Evolutionary conservation across 2,113 vertebrate species (phyloP).

Genomic region (Trichechus manatus): DNA sequence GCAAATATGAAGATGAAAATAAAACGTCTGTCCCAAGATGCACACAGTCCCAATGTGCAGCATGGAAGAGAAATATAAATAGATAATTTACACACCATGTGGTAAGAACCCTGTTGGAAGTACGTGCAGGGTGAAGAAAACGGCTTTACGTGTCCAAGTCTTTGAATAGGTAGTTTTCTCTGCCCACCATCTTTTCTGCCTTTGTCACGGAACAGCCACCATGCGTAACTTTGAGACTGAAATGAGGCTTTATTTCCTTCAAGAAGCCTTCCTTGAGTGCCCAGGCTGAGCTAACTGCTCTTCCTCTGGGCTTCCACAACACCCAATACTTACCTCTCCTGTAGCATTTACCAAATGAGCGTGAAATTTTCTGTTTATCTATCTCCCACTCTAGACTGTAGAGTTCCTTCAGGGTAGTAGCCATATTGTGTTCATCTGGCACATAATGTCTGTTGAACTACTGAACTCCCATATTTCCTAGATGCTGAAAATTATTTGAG

Average conservation of each 20-base stretch:
- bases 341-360: neutral
- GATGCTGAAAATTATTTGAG: neutral
- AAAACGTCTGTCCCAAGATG: neutral
- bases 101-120: neutral
- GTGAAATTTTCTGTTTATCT: neutral
- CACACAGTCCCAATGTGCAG: neutral
- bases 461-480: neutral
- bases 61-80: neutral
- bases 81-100: neutral
- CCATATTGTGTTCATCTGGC: neutral
- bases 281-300: neutral
- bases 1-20: neutral
- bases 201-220: accelerated
- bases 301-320: neutral
- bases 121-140: neutral
- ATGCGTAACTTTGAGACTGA: accelerated
- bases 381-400: neutral
- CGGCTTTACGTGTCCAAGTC: accelerated
- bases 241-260: neutral
- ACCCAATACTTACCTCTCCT: neutral
- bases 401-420: neutral
- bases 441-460: neutral
- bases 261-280: neutral
- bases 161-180: neutral
- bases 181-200: accelerated